phyloP scores from a whole-genome alignment of 1,140 invertebrate species.

The Microvelia longipes region DNA sequence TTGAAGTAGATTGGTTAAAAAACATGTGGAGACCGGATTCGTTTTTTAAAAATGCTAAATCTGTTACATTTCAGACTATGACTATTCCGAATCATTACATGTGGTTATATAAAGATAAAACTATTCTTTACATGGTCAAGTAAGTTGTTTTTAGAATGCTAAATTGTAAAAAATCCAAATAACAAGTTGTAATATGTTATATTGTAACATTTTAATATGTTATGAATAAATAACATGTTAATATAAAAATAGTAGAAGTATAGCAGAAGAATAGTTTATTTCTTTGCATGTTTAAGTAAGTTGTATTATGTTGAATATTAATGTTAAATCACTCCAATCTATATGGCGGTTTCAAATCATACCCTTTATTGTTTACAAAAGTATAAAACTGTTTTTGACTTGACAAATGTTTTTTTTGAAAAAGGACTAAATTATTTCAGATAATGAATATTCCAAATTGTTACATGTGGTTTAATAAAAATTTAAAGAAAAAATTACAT shows the following conservation, averaged over 20 bases:
- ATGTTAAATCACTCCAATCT: too few species aligned
- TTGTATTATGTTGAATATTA: neutral
- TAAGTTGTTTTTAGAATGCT: conserved; percentile 32
- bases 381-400: too few species aligned
- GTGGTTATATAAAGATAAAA: conserved; percentile 77
- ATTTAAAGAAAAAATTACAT: too few species aligned
- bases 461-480: too few species aligned
- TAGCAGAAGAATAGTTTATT: neutral
- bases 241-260: neutral
- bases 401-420: too few species aligned
- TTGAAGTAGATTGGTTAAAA: conserved; percentile 76
- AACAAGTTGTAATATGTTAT: neutral
- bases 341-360: too few species aligned
- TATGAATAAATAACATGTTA: neutral
- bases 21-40: conserved; percentile 83
- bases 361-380: too few species aligned
- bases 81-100: conserved; percentile 83
- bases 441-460: too few species aligned
- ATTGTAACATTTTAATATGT: neutral
- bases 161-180: neutral
- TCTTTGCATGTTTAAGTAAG: neutral
- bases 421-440: too few species aligned
- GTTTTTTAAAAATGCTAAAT: conserved; percentile 79
- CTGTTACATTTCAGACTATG: conserved; percentile 84
- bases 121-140: conserved; percentile 76